These are phyloP conservation scores for Varanus salvator DNA, from an alignment of 2,113 vertebrate species.

Conservation along the genomic window DNA sequence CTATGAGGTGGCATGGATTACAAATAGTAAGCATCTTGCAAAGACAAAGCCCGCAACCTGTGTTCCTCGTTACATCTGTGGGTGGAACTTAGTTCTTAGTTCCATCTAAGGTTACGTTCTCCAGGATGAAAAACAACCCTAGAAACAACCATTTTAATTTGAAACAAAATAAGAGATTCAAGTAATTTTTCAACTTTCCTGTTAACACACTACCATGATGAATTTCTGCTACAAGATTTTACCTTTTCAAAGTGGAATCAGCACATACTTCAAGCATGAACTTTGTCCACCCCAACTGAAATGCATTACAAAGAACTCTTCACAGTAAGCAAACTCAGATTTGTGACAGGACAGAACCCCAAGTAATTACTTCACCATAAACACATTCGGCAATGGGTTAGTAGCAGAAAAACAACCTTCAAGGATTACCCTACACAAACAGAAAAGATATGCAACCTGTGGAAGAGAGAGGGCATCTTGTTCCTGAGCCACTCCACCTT, in stretches of 20 bases:
- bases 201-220: conserved; percentile 18
- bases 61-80: conserved; percentile 8
- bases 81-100: neutral
- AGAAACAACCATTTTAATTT: neutral
- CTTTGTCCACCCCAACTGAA: neutral
- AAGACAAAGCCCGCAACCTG: neutral
- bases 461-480: conserved; percentile 60
- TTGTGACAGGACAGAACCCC: neutral
- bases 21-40: conserved; percentile 12
- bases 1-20: neutral
- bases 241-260: neutral
- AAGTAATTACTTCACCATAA: conserved; percentile 5
- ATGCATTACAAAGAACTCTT: neutral
- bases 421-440: conserved; percentile 32
- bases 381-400: neutral
- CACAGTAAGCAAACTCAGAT: neutral
- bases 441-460: conserved; percentile 58
- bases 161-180: neutral
- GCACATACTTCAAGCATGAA: neutral
- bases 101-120: too few species aligned
- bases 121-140: neutral
- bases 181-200: neutral
- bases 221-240: conserved; percentile 8
- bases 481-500: conserved; percentile 67
- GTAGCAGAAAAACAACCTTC: conserved; percentile 46